Base-by-base conservation (phyloP, 37 sponge, comb jelly and placozoan species). In the Spongia lamella region DNA sequence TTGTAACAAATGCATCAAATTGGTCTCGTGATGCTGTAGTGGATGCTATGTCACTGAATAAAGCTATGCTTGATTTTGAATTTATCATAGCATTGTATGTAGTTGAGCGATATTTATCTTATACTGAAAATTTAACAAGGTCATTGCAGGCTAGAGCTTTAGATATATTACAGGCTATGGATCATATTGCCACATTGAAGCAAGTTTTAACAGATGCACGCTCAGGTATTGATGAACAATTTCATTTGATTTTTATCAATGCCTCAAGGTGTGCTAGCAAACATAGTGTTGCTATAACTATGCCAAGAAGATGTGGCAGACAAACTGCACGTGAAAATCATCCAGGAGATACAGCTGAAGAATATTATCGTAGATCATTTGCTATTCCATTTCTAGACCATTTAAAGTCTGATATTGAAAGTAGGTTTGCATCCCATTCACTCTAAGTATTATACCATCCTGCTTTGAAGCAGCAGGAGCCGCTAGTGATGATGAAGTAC, bases 321-420 rank as follows among this genome's bases (percentile, higher is more conserved):
- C 88, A 87, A 68, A 65, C 43, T 56, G 52, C 15, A 31, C 56
- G 82, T 57, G 57, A 27, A 31, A 87, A 86, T 43, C 38, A 38
- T 40, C 87, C 87, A 57, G 87, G 70, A 20, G 75, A 74, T 21
- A 78, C 70, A 30, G 63, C 81, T 29, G 88, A 87, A 68, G 56
- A 36, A 30, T 75, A 81, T 38, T 87, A 75, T 33, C 69, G 76
- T 19, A 43, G 88, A 19, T 20, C 64, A 14, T 38, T 81, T n/a
- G 61, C 88, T 31, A 81, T 81, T 29, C 88, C 77, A 30, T 81
- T 87, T 32, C 63, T 81, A n/a, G n/a, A n/a, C n/a, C n/a, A n/a
- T n/a, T n/a, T n/a, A n/a, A n/a, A n/a, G n/a, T n/a, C n/a, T n/a
- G 61, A 85, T 35, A 22, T 85, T 7, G 58, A 85, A 11, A 22